Percentiles rank a stretch among this genome's conserved stretches.
Evolutionary conservation across 2,113 vertebrate species (phyloP).

Genomic region (Lonchura striata): DNA sequence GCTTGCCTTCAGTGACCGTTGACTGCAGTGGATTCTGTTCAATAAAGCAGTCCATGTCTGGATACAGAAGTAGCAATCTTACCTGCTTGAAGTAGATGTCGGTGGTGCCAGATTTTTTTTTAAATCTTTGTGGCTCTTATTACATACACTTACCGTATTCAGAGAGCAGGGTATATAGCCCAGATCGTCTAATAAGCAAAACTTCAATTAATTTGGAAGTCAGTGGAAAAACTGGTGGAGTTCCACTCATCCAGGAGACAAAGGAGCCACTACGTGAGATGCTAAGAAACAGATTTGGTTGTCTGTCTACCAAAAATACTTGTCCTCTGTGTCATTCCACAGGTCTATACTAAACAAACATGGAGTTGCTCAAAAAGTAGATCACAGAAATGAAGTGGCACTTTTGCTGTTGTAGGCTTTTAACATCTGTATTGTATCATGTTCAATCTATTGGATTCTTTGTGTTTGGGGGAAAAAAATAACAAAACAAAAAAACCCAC

Average conservation of each 20-base stretch:
- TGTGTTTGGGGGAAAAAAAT: neutral
- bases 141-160: neutral
- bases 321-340: neutral
- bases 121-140: neutral
- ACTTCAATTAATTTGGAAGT: neutral
- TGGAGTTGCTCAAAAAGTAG: neutral
- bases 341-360: neutral
- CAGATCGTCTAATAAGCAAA: neutral
- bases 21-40: neutral
- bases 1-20: neutral
- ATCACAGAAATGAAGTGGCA: neutral
- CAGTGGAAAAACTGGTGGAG: neutral
- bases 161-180: neutral
- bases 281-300: neutral
- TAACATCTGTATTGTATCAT: neutral
- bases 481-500: no score
- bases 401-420: neutral
- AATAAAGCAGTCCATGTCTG: neutral
- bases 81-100: neutral
- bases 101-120: neutral
- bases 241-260: neutral
- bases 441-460: neutral
- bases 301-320: neutral
- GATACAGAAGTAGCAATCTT: neutral
- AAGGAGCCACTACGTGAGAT: neutral